Base-by-base conservation (phyloP, 2,797 vertebrate genomes). In the Schizopygopsis pylzovi region DNA sequence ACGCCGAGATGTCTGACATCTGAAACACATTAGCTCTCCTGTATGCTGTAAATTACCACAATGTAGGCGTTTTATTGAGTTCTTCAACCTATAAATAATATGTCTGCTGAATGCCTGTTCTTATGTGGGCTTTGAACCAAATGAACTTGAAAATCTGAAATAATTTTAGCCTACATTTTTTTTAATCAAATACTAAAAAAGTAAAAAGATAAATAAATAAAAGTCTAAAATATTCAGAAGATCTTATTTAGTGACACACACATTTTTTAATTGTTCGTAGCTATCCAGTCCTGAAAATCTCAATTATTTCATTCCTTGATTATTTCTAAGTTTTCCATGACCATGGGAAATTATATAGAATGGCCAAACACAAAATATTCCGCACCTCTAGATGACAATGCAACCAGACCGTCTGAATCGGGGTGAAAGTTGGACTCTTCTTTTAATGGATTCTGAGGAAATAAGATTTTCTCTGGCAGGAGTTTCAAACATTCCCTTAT, bases 381-480 rank as follows among this genome's bases (percentile, higher is more conserved):
- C 67, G 9, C 39, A 25, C 22, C 43, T 39, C 18, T 25, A 47
- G 6, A 45, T 79, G 73, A 82, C 82, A 85, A 22, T 63, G 59
- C 68, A 82, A 89, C 81, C 83, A 84, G 39, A 52, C 4, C 3
- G 41, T 78, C 75, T 79, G 71, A 61, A 82, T 65, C 20, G 52
- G 49, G 43, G 63, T 77, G 75, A 85, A 85, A 83, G 45, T 65
- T 25, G 10, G 59, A 43, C 79, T 28, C n/a, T 54, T 37, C 47
- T 47, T 86, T 68, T 87, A 87, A 92, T 86, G 70, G 78, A 41
- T 86, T 87, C 59, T 20, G 71, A 47, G 28, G 56, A 85, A 91
- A 89, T 86, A 87, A 87, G 87, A 71, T 63, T 90, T 72, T 90
- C 84, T 72, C 73, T 52, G 18, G n/a, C 84, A 86, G 59, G n/a